Conservation (phyloP, 2,888 invertebrate species). For the Troglohyphantes excavatus region DNA sequence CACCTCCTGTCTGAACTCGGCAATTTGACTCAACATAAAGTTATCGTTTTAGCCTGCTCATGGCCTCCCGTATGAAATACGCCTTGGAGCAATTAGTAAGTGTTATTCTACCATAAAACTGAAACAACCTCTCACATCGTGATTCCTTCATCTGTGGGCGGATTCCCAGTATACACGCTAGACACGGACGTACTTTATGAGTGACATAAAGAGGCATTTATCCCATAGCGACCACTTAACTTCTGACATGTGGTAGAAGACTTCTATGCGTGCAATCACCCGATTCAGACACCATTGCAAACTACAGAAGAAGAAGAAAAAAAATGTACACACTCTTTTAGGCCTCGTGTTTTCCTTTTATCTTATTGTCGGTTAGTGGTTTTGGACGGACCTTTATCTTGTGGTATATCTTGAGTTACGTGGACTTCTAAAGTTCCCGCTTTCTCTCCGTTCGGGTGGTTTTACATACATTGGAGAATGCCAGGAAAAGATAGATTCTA, state of each 20-base stretch:
- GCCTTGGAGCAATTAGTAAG: no score
- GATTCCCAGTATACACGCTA: not conserved
- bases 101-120: no score
- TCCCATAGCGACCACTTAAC: conserved; percentile 49
- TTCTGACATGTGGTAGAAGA: conserved; percentile 36
- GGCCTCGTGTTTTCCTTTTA: not conserved
- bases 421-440: not conserved
- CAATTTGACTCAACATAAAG: no score
- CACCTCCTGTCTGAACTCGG: no score
- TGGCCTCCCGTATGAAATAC: no score
- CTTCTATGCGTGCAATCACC: conserved; percentile 2
- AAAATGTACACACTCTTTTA: not conserved
- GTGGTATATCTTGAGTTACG: not conserved
- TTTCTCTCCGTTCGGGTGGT: not conserved
- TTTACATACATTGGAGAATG: not conserved
- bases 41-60: no score
- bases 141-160: not conserved
- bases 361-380: not conserved
- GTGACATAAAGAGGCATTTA: conserved; percentile 18
- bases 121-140: not conserved
- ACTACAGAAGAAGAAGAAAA: not conserved
- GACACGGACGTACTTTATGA: conserved; percentile 3
- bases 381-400: not conserved
- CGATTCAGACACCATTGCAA: not conserved
- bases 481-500: not conserved